Conservation (phyloP, 2,888 invertebrate genomes). For the Drosophila falleni region DNA sequence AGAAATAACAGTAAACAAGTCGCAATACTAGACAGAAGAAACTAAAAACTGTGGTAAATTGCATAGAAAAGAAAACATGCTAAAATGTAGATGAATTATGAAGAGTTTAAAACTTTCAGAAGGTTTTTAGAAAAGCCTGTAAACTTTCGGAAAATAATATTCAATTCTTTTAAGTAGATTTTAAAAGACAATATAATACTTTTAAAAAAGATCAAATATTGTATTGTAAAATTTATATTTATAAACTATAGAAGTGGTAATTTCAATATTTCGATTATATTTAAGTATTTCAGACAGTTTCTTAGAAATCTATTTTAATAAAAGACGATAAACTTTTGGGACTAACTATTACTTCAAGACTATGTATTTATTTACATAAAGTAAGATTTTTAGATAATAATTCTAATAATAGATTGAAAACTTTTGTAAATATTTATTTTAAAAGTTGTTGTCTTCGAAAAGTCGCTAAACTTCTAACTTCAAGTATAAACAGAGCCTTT, state of each 20-base stretch:
- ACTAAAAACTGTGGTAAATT: background rate
- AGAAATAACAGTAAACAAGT: slow-evolving; percentile 19
- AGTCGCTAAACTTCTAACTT: background rate
- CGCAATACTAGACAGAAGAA: background rate
- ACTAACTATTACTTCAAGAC: background rate
- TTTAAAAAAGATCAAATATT: too few relatives aligned
- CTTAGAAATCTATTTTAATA: too few relatives aligned
- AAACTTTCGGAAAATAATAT: background rate
- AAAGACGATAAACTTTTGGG: background rate
- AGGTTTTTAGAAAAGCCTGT: too few relatives aligned
- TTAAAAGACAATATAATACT: too few relatives aligned
- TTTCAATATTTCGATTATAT: too few relatives aligned
- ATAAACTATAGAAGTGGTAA: too few relatives aligned
- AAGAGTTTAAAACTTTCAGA: too few relatives aligned
- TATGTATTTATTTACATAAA: background rate
- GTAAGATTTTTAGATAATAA: background rate
- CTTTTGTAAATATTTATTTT: background rate
- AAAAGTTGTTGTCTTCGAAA: background rate
- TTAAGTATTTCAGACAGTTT: too few relatives aligned
- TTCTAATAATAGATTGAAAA: background rate
- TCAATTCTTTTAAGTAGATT: too few relatives aligned
- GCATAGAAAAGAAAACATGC: background rate
- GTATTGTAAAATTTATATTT: too few relatives aligned
- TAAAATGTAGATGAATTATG: background rate
- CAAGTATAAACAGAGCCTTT: background rate